Evolutionary conservation across 2,888 invertebrate species (phyloP).

Genomic region (Junonia oenone): DNA sequence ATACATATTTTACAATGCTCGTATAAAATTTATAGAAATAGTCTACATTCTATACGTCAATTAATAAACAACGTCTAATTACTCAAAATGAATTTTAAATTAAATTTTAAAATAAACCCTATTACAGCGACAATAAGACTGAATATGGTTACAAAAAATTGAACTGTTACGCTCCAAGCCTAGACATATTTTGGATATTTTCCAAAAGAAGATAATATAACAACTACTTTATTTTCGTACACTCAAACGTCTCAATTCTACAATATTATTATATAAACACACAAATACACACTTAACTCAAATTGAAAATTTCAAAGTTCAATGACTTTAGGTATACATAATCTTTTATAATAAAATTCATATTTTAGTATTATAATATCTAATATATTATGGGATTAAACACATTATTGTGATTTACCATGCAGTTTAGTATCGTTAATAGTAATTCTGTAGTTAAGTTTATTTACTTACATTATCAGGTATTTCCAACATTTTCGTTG

Average conservation of each 20-base stretch:
- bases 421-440: not conserved
- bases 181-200: constrained; percentile 10
- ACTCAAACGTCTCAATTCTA: constrained; percentile 2
- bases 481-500: constrained; percentile 54
- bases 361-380: not conserved
- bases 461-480: constrained; percentile 56
- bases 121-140: not conserved
- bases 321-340: not conserved
- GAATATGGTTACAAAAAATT: not conserved
- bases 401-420: not conserved
- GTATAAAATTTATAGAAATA: not conserved
- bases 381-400: not conserved
- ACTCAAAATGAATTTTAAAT: not conserved
- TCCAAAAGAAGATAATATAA: constrained; percentile 13
- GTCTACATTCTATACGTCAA: not conserved
- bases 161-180: not conserved
- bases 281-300: not conserved
- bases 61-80: not conserved
- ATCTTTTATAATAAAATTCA: not conserved
- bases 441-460: not conserved
- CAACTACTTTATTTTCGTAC: constrained; percentile 10
- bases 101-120: not conserved
- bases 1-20: too few species aligned
- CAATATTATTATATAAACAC: not conserved
- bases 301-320: not conserved